Evolutionary conservation across 2,888 invertebrate species (phyloP).

Genomic region (Lobophora halterata): DNA sequence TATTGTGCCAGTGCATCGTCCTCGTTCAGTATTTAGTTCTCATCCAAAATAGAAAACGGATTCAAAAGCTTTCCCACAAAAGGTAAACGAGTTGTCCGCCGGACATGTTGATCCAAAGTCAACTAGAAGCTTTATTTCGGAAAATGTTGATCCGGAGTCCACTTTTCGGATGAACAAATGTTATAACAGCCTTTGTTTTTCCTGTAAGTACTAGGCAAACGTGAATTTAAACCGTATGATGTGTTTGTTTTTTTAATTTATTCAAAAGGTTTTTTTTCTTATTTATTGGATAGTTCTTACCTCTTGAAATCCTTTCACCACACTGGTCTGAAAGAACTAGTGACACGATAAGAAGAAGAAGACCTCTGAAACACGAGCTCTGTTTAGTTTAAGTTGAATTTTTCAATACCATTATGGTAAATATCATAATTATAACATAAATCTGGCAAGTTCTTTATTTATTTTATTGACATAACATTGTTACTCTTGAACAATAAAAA

Average conservation of each 20-base stretch:
- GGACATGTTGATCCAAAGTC: constrained; percentile 18
- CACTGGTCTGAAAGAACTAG: too few species aligned
- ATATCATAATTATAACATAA: too few species aligned
- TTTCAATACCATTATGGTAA: too few species aligned
- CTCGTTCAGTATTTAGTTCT: not conserved
- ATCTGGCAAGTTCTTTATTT: too few species aligned
- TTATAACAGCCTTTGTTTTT: constrained; percentile 11
- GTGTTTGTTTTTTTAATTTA: not conserved
- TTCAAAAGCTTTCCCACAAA: constrained; percentile 10
- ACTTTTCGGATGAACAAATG: constrained; percentile 9
- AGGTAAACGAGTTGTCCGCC: constrained; percentile 9
- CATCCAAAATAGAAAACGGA: constrained; percentile 8
- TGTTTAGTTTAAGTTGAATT: too few species aligned
- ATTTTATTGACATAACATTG: too few species aligned
- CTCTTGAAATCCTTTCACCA: too few species aligned
- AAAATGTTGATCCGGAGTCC: constrained; percentile 16
- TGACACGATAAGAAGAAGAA: too few species aligned
- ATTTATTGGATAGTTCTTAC: too few species aligned
- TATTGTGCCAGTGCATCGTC: not conserved
- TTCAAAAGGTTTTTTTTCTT: too few species aligned
- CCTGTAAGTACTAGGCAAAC: constrained; percentile 9
- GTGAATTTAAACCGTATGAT: not conserved
- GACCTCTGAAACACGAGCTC: too few species aligned
- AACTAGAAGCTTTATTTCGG: constrained; percentile 5
- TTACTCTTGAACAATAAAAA: too few species aligned